Percentiles rank a stretch among this genome's conserved stretches.
phyloP scores from a whole-genome alignment of 2,113 vertebrate genomes.

The Anolis carolinensis region DNA sequence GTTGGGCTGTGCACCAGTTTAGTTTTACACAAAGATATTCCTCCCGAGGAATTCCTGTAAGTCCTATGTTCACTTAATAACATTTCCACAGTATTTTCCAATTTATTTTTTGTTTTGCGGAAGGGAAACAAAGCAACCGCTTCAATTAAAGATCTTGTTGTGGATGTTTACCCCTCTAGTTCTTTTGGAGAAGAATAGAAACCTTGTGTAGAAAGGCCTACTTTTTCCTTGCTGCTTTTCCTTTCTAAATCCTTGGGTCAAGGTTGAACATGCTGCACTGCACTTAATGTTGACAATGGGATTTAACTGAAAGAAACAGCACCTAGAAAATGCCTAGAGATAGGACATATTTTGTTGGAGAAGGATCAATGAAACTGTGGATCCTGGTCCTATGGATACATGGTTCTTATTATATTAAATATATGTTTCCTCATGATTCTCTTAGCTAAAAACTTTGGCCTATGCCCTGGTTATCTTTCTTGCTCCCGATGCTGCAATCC shows the following conservation, averaged over 20 bases:
- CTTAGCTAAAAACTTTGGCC: too few species aligned
- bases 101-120: slow-evolving; percentile 13
- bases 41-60: slow-evolving; percentile 75
- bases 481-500: too few species aligned
- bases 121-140: background rate
- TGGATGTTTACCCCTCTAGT: background rate
- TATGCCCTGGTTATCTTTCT: too few species aligned
- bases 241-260: background rate
- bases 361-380: too few species aligned
- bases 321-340: too few species aligned
- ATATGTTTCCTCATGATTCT: too few species aligned
- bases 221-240: background rate
- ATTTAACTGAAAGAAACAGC: background rate
- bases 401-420: too few species aligned
- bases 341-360: too few species aligned
- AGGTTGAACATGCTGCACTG: background rate
- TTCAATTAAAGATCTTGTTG: background rate
- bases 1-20: slow-evolving; percentile 94
- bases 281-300: background rate
- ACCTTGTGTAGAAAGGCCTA: background rate
- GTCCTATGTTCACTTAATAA: slow-evolving; percentile 51
- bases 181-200: background rate
- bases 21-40: slow-evolving; percentile 57
- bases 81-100: background rate
- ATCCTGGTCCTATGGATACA: too few species aligned